Conservation (phyloP, 2,797 vertebrate genomes). For the Pantherophis alleghaniensis region DNA sequence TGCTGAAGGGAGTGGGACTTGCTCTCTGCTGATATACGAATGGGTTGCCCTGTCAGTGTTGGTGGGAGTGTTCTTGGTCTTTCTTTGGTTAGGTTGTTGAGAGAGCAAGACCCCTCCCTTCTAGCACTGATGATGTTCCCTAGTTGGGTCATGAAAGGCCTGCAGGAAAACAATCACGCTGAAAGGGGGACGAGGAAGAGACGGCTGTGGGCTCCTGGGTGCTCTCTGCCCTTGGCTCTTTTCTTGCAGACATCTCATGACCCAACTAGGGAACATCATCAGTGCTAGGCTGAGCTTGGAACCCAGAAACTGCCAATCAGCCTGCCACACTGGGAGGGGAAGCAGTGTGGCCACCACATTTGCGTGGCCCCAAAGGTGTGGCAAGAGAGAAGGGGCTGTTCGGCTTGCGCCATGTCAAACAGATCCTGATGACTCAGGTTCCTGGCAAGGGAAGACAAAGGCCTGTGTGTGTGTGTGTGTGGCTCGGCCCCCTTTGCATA, state of each 20-base stretch:
- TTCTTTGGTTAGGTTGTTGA: no score
- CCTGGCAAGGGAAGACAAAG: not conserved
- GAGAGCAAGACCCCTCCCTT: no score
- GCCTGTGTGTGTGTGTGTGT: not conserved
- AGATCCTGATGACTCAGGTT: not conserved
- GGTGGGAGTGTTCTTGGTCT: no score
- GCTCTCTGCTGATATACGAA: no score
- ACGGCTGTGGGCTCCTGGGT: no score
- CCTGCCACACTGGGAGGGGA: not conserved
- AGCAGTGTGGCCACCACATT: not conserved
- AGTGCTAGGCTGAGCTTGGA: not conserved
- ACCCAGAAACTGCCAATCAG: not conserved
- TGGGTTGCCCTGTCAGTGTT: no score
- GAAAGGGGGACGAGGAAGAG: no score
- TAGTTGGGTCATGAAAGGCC: no score
- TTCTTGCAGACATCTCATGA: not conserved
- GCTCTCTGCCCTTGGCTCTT: not conserved
- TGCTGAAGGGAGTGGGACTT: no score
- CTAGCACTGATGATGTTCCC: no score
- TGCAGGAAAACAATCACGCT: no score
- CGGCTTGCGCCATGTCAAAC: not conserved
- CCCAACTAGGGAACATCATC: not conserved
- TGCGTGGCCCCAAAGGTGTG: not conserved
- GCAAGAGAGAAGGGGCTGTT: not conserved
- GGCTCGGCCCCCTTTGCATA: not conserved